phyloP scores from a whole-genome alignment of 2,113 vertebrate species.

The Muntiacus reevesi region DNA sequence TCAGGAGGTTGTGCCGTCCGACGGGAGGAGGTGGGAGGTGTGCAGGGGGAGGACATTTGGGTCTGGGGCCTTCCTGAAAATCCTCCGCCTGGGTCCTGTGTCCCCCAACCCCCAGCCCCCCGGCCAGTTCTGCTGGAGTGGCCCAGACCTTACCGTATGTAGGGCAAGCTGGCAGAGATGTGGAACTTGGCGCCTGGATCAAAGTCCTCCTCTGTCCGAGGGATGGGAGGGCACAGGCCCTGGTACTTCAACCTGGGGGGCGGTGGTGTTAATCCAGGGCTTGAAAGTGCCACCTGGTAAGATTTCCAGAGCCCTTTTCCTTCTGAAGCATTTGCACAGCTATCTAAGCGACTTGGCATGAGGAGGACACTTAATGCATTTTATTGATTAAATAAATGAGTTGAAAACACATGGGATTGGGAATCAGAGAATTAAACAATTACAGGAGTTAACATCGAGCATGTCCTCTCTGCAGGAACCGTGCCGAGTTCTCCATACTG shows the following conservation, averaged over 20 bases:
- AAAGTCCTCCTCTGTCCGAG: constrained; percentile 91
- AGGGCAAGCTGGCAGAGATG: constrained; percentile 92
- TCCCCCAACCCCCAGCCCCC: background rate
- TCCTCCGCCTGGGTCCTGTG: background rate
- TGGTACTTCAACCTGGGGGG: constrained; percentile 91
- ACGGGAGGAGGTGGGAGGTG: background rate
- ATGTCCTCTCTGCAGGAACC: background rate
- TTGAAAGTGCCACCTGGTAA: background rate
- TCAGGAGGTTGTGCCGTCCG: background rate
- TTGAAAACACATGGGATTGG: background rate
- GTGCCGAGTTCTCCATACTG: background rate
- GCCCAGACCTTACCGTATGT: constrained; percentile 85
- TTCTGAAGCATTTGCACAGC: background rate
- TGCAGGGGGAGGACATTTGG: background rate
- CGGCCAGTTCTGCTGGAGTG: background rate
- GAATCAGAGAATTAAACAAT: background rate
- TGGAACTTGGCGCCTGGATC: constrained; percentile 95
- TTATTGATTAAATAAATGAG: background rate
- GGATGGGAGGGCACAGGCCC: constrained; percentile 87
- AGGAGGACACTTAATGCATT: background rate
- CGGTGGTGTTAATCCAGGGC: background rate
- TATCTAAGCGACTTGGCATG: background rate
- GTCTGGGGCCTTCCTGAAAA: background rate
- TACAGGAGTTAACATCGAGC: background rate
- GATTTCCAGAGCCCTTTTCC: background rate